A percentile compares a stretch with the other conserved stretches of the same genome.
phyloP scores from a whole-genome alignment of 1,140 invertebrate species.

The Lethocerus indicus region DNA sequence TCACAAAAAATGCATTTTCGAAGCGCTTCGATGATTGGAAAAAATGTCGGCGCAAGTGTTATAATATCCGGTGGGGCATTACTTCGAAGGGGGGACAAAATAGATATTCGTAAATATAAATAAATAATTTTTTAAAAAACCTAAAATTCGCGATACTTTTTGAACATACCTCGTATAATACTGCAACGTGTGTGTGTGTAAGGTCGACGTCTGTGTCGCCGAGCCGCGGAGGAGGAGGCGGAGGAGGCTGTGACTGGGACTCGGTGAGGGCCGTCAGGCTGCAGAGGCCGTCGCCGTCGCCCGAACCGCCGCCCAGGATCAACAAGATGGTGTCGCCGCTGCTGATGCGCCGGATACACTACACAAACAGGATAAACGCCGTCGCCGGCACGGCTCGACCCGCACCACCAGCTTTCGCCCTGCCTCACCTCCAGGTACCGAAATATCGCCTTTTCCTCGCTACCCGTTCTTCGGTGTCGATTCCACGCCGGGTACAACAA shows the following conservation, averaged over 20 bases:
- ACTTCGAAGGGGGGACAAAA: no score
- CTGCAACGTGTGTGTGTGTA: no score
- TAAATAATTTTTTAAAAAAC: no score
- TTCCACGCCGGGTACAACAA: neutral
- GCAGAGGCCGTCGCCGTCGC: slow-evolving; percentile 20
- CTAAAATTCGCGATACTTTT: no score
- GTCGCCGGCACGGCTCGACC: neutral
- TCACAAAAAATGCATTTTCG: neutral
- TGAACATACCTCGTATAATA: no score
- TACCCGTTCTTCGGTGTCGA: neutral
- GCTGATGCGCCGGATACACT: slow-evolving; percentile 11
- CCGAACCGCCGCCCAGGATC: slow-evolving; percentile 16
- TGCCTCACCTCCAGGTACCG: slow-evolving; percentile 30
- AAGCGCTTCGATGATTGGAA: neutral
- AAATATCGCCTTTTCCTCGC: neutral
- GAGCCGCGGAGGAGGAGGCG: no score
- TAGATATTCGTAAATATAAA: no score
- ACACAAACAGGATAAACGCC: slow-evolving; percentile 5
- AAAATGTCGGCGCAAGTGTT: no score
- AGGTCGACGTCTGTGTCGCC: no score
- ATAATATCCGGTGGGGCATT: no score
- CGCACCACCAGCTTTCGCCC: slow-evolving; percentile 29
- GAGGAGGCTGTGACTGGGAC: no score
- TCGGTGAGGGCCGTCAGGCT: neutral
- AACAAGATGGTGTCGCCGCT: slow-evolving; percentile 15